These are phyloP conservation scores for Eucriotettix oculatus DNA, from an alignment of 2,888 invertebrate species.

Conservation along the genomic window DNA sequence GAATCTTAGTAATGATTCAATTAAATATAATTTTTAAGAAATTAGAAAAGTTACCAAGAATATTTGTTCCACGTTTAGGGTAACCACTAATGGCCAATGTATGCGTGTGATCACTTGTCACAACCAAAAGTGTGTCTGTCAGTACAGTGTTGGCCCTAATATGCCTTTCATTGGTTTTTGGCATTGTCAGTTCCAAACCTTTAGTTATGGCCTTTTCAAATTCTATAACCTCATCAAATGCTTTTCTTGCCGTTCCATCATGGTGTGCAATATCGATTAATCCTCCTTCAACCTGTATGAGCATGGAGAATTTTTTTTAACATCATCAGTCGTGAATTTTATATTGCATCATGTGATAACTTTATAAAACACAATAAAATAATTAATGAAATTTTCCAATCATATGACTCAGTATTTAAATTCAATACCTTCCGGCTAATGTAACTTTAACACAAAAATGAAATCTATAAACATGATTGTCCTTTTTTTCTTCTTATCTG, in stretches of 20 bases:
- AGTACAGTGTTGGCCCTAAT: conserved; percentile 2
- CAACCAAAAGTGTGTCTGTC: conserved; percentile 57
- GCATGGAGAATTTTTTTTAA: conserved; percentile 4
- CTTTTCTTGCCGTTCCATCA: conserved; percentile 55
- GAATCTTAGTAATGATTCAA: background rate
- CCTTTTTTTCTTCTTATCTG: too few relatives aligned
- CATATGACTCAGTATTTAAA: too few relatives aligned
- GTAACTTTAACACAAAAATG: too few relatives aligned
- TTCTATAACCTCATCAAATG: conserved; percentile 61
- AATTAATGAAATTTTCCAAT: too few relatives aligned
- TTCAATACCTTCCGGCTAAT: too few relatives aligned
- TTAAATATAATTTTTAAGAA: background rate
- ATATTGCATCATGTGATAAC: too few relatives aligned
- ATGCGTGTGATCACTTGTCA: conserved; percentile 74
- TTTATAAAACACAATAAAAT: too few relatives aligned
- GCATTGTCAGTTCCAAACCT: conserved; percentile 39
- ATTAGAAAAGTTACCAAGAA: conserved; percentile 39
- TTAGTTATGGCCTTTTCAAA: conserved; percentile 60
- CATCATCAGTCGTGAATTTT: too few relatives aligned
- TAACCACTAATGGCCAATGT: conserved; percentile 64
- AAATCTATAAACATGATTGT: too few relatives aligned
- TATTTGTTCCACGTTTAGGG: conserved; percentile 45
- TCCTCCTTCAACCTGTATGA: conserved; percentile 59
- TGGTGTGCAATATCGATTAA: conserved; percentile 80
- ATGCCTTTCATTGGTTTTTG: background rate